A percentile compares a stretch with the other conserved stretches of the same genome.
Evolutionary conservation across 2,888 invertebrate species (phyloP).

Genomic region (Anagyrus pseudococci): DNA sequence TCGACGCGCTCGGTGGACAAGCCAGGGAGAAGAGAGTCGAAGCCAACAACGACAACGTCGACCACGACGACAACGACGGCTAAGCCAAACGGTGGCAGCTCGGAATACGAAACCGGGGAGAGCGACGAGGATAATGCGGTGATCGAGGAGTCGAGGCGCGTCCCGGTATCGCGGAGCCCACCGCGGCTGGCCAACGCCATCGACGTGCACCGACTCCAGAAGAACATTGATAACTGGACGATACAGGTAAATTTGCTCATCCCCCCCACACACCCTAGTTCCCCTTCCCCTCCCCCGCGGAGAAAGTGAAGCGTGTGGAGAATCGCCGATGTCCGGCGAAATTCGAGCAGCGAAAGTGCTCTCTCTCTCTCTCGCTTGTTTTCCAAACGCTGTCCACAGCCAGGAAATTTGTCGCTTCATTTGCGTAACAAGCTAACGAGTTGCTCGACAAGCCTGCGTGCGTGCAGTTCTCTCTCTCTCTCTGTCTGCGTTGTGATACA

Average conservation of each 20-base stretch:
- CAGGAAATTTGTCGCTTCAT: too few relatives aligned
- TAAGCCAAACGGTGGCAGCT: neutral
- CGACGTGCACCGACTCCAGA: conserved; percentile 77
- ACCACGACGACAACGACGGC: neutral
- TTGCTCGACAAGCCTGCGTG: too few relatives aligned
- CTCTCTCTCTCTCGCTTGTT: too few relatives aligned
- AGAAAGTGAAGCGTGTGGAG: neutral
- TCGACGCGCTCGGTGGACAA: conserved; percentile 46
- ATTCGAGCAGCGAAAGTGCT: neutral
- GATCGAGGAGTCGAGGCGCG: conserved; percentile 42
- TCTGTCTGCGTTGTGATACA: too few relatives aligned
- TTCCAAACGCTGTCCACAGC: too few relatives aligned
- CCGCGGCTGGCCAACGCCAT: conserved; percentile 64
- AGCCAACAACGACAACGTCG: neutral
- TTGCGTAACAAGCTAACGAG: too few relatives aligned
- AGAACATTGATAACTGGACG: conserved; percentile 87
- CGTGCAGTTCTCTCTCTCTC: too few relatives aligned
- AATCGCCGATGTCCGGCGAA: neutral
- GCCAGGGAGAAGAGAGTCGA: too few relatives aligned
- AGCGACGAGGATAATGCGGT: conserved; percentile 41
- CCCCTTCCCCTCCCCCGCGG: too few relatives aligned
- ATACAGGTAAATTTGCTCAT: conserved; percentile 51
- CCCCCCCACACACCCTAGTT: neutral
- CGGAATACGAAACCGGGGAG: neutral
- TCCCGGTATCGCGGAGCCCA: conserved; percentile 36